phyloP scores from a whole-genome alignment of 1,140 invertebrate genomes.

The Acromyrmex heyeri region DNA sequence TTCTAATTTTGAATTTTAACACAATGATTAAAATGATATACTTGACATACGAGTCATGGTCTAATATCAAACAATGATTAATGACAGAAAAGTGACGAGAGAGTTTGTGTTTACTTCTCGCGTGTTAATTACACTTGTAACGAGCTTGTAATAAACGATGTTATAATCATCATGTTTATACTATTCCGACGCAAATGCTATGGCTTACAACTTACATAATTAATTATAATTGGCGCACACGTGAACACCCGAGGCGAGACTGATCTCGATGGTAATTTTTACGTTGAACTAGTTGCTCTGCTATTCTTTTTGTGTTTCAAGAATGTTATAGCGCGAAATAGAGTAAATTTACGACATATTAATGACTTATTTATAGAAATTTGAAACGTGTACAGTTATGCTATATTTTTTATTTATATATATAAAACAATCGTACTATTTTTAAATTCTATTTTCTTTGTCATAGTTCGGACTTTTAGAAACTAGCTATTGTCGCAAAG shows the following conservation, averaged over 20 bases:
- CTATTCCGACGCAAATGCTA: not conserved
- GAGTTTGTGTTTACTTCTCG: not conserved
- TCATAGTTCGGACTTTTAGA: too few species aligned
- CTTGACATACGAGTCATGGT: not conserved
- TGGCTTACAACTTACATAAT: slow-evolving; percentile 43
- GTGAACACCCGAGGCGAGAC: not conserved
- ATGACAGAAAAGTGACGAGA: not conserved
- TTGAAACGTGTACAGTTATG: not conserved
- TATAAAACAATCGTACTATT: not conserved
- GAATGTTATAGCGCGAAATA: not conserved
- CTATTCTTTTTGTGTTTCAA: not conserved
- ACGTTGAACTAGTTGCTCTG: slow-evolving; percentile 2
- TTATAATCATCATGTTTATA: slow-evolving; percentile 26
- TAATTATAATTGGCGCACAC: slow-evolving; percentile 36
- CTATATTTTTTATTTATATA: not conserved
- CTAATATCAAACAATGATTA: not conserved
- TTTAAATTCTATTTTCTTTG: not conserved
- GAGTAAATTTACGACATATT: not conserved
- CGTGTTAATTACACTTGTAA: slow-evolving; percentile 32
- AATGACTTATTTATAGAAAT: not conserved
- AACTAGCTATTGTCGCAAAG: not conserved
- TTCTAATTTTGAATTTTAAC: not conserved
- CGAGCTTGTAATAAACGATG: not conserved
- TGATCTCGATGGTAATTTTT: slow-evolving; percentile 11
- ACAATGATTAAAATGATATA: not conserved